Evolutionary conservation across 2,797 vertebrate species (phyloP), one percentile per base, ranked within the genome.

Genomic region (Typhlichthys subterraneus): DNA sequence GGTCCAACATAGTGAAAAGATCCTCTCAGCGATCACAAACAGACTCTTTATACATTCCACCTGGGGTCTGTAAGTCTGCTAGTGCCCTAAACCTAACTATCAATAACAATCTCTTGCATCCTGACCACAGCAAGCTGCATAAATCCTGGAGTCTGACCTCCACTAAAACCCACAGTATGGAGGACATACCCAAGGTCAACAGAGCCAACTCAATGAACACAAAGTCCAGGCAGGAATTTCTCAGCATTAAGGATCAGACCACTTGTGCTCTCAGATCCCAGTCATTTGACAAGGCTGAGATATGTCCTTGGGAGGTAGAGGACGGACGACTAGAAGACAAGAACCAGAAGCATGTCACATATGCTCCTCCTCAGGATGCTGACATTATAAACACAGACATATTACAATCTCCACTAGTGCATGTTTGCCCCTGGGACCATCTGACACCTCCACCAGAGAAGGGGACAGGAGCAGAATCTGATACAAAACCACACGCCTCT

Each of bases 31-130:
- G 45, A 12, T 95, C 93, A 0, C 91, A 92, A 68, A 88, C 84
- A 0, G 94, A 96, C 63, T 94, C 92, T 0, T 81, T 91, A 1
- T 92, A 94, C 0, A 89, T 89, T 0, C 88, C 92, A 1, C 90
- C 93, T 0, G 91, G 94, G 0, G 82, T 96, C 13, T 95, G 92
- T 72, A 95, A 95, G 76, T 99, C 97, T 0, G 94, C 92, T 69
- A 99, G 97, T 0, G 95, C 97, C 47, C 96, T 97, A 59, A 96
- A 98, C 73, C 88, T 99, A 66, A 82, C 87, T 0, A 91, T 93
- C 12, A 88, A 89, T 12, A 91, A 90, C 52, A 93, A 91, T 72
- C 81, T 91, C 9, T 78, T 95, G 60, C 87, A 85, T 38, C 91
- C 93, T 12, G 88, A 88, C 72, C 83, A 81, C 0, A 75, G 15